Evolutionary conservation across 2,888 invertebrate species (phyloP), one percentile per base, ranked within the genome.

Genomic region (Acrobeloides nanus): DNA sequence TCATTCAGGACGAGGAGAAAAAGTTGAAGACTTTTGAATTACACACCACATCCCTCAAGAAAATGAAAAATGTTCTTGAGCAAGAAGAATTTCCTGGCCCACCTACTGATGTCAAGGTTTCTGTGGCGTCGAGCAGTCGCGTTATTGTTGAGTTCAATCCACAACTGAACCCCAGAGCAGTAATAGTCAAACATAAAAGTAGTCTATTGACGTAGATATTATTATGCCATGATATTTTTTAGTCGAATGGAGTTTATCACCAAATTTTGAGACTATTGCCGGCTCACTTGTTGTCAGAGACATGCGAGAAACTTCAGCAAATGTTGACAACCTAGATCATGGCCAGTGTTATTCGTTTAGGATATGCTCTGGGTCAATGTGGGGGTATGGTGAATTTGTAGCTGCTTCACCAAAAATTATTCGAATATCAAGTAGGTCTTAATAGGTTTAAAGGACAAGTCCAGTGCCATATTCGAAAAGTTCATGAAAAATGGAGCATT

Each of bases 221-320:
- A 7, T 46, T 31, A 4, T 18, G 23, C 20, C 10, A 8, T 10
- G n/a, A n/a, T n/a, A n/a, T n/a, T 12, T 66, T 73, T 46, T 63
- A 89, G 90, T 92, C 74, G 89, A 93, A 80, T 93, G 92, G 92
- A 89, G 89, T 57, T 82, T 83, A 7, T 82, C 84, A 40, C 84
- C 85, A 4, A 86, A 87, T 72, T 92, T 92, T 76, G 81, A 82
- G 18, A 82, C 83, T 55, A 78, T 89, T 44, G 84, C 84, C 48
- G 90, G 89, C 0, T 84, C 83, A 64, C 81, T 83, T 20, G 85
- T 87, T 67, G 81, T 90, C 34, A 72, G 71, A 44, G 84, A 86
- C 67, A 78, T 84, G 62, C 80, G 82, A 49, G 24, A 40, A n/a
- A 41, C 44, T 12, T 8, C 38, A 15, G 41, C 54, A 20, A 41